Conservation (phyloP, 2,888 invertebrate species). For the Diabrotica balteata region DNA sequence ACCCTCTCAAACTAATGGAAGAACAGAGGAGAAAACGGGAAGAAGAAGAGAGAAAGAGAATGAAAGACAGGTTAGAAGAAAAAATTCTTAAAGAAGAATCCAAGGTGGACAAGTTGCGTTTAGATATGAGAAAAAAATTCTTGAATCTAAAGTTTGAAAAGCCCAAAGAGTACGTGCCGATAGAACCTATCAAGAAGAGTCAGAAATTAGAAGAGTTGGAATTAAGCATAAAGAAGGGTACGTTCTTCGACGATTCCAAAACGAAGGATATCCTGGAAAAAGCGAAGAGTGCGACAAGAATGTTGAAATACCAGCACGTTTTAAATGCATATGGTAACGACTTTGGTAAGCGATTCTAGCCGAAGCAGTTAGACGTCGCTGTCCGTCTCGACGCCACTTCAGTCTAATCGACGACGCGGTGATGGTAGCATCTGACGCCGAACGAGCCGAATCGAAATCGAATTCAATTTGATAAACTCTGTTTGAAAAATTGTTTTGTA, state of each 20-base stretch:
- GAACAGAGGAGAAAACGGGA: conserved; percentile 50
- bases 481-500: conserved; percentile 24
- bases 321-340: conserved; percentile 46
- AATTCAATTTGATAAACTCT: conserved; percentile 34
- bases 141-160: conserved; percentile 54
- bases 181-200: conserved; percentile 56
- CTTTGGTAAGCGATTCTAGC: conserved; percentile 47
- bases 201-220: conserved; percentile 55
- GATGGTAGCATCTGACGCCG: conserved; percentile 40
- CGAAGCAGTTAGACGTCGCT: conserved; percentile 34
- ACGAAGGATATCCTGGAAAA: conserved; percentile 57
- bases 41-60: conserved; percentile 55
- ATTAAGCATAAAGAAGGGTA: conserved; percentile 55
- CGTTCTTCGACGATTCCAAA: conserved; percentile 57
- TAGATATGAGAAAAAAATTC: conserved; percentile 54
- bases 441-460: conserved; percentile 43
- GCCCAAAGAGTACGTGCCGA: conserved; percentile 53
- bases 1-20: conserved; percentile 50
- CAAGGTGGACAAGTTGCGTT: conserved; percentile 53
- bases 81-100: conserved; percentile 54
- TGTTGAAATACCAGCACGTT: conserved; percentile 51
- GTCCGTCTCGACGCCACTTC: conserved; percentile 39
- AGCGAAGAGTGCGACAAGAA: conserved; percentile 52
- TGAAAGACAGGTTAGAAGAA: conserved; percentile 52
- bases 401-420: conserved; percentile 43